These are phyloP conservation scores for Drosophila littoralis DNA, from an alignment of 1,140 invertebrate species.

Conservation along the genomic window DNA sequence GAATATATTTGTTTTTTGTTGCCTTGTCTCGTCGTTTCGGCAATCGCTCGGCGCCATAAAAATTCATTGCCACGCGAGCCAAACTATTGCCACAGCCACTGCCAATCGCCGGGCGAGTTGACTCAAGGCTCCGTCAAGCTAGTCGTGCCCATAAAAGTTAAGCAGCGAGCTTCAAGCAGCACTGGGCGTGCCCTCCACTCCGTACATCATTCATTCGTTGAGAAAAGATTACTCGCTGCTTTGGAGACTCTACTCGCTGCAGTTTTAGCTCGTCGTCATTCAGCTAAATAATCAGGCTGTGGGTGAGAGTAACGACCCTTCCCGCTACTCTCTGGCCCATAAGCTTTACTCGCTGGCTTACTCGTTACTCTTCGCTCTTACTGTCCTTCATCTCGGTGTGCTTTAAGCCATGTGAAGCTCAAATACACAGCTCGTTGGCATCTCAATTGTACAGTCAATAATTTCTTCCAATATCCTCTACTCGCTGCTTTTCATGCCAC, in stretches of 20 bases:
- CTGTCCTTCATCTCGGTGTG: no score
- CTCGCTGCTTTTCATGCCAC: not conserved
- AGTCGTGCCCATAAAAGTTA: slow-evolving; percentile 55
- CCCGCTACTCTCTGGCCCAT: no score
- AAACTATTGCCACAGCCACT: slow-evolving; percentile 59
- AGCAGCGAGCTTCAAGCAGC: slow-evolving; percentile 12
- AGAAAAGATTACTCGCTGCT: not conserved
- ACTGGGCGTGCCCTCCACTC: slow-evolving; percentile 6
- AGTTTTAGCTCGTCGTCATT: no score
- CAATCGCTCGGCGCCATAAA: slow-evolving; percentile 59
- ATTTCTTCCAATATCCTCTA: not conserved
- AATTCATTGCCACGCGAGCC: slow-evolving; percentile 78
- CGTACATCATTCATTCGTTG: slow-evolving; percentile 41
- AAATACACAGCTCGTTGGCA: no score
- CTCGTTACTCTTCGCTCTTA: no score
- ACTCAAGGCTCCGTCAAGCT: slow-evolving; percentile 18
- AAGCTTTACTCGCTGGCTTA: no score
- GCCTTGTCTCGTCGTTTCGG: slow-evolving; percentile 43
- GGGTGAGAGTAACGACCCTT: no score
- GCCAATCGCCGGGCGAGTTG: slow-evolving; percentile 57
- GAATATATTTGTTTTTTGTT: slow-evolving; percentile 78
- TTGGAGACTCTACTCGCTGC: not conserved
- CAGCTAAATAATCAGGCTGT: no score
- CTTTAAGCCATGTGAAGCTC: no score
- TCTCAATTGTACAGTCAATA: no score